A percentile compares a stretch with the other conserved stretches of the same genome.
phyloP scores from a whole-genome alignment of 2,888 invertebrate species.

The Euclidia mi region DNA sequence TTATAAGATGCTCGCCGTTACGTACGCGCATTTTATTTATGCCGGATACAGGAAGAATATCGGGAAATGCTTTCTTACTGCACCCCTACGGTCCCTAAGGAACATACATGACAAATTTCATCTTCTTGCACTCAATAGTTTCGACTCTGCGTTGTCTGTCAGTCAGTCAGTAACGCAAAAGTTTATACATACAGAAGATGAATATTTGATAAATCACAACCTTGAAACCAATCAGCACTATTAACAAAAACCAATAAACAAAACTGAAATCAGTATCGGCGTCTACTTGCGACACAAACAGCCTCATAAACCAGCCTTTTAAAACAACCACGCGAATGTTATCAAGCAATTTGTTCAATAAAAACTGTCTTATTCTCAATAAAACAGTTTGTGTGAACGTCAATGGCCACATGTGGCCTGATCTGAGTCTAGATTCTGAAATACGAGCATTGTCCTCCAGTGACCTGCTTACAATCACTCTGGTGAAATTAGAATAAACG shows the following conservation, averaged over 20 bases:
- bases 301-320: conserved; percentile 30
- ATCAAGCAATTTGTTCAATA: conserved; percentile 51
- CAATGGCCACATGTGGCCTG: conserved; percentile 41
- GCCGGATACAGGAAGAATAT: too few species aligned
- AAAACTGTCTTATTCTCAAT: conserved; percentile 48
- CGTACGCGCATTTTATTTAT: too few species aligned
- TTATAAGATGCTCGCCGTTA: too few species aligned
- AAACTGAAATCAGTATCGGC: conserved; percentile 19
- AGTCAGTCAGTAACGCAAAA: too few species aligned
- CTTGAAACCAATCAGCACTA: neutral
- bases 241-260: conserved; percentile 29
- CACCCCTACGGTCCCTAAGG: too few species aligned
- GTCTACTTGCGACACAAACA: conserved; percentile 14
- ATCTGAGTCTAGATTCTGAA: conserved; percentile 32
- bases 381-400: conserved; percentile 47
- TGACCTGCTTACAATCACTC: conserved; percentile 31
- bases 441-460: conserved; percentile 43
- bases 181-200: too few species aligned
- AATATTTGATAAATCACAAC: too few species aligned
- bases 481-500: conserved; percentile 13
- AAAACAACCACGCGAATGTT: conserved; percentile 25
- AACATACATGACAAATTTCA: too few species aligned
- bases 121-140: too few species aligned
- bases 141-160: too few species aligned
- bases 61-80: too few species aligned